These are phyloP conservation scores for Tauraco erythrolophus DNA, from an alignment of 2,113 vertebrate genomes.

Conservation along the genomic window DNA sequence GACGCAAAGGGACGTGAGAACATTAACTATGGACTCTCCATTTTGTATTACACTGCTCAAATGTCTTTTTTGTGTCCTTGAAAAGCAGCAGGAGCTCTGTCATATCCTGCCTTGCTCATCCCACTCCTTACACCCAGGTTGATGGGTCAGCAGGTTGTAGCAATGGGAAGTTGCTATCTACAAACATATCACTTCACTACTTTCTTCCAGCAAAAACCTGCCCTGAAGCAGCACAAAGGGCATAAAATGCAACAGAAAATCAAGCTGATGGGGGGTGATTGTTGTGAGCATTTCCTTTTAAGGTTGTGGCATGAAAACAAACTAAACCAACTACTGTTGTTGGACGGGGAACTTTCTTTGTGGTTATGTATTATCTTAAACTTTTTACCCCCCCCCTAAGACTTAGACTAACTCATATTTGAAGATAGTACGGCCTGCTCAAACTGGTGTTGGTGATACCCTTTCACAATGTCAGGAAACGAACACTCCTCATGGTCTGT, in stretches of 20 bases:
- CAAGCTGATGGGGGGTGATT: not conserved
- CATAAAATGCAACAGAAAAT: not conserved
- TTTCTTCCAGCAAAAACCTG: not conserved
- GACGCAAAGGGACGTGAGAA: not conserved
- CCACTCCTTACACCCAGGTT: not conserved
- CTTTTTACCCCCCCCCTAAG: too few relatives aligned
- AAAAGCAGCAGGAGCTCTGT: not conserved
- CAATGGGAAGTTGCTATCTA: not conserved
- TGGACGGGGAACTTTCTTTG: not conserved
- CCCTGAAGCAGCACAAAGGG: not conserved
- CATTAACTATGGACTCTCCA: not conserved
- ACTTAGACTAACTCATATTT: not conserved
- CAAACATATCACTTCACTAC: not conserved
- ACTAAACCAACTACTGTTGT: not conserved
- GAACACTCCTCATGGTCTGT: not conserved
- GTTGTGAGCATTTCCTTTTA: not conserved
- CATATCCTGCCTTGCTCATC: not conserved
- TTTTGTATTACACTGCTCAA: not conserved
- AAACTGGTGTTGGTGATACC: not conserved
- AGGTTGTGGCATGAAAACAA: not conserved
- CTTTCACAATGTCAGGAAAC: not conserved
- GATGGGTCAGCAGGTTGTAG: not conserved
- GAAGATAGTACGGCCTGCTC: not conserved
- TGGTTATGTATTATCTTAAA: not conserved
- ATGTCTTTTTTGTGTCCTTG: not conserved